phyloP scores from a whole-genome alignment of 2,888 invertebrate genomes.

The Antheraea assamensis region DNA sequence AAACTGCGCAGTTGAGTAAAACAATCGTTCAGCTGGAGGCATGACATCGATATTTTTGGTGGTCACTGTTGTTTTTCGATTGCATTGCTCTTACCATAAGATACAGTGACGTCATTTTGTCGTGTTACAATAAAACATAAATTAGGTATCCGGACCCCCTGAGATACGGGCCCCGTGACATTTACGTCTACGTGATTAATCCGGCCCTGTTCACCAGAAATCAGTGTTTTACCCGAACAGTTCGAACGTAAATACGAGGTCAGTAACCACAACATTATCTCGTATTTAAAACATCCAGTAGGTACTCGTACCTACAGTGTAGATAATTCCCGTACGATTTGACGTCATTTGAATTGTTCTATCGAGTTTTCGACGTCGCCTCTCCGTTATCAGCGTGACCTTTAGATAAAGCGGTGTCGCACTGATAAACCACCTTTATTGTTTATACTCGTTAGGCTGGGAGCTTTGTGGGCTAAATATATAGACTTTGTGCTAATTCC shows the following conservation, averaged over 20 bases:
- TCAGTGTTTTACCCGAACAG: background rate
- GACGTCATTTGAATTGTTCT: conserved; percentile 36
- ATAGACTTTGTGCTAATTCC: background rate
- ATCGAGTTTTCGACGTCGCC: conserved; percentile 29
- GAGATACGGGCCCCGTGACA: too few species aligned
- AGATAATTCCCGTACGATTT: conserved; percentile 22
- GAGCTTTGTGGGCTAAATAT: conserved; percentile 6
- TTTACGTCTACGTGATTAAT: too few species aligned
- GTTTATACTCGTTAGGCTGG: conserved; percentile 24
- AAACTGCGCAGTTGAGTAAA: too few species aligned
- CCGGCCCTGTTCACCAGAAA: too few species aligned
- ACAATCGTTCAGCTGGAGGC: too few species aligned
- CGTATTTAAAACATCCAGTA: conserved; percentile 17
- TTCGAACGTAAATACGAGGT: conserved; percentile 30
- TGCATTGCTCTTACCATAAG: too few species aligned
- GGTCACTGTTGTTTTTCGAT: too few species aligned
- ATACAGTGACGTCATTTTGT: too few species aligned
- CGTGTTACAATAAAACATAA: too few species aligned
- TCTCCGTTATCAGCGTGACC: conserved; percentile 28
- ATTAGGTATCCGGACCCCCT: too few species aligned
- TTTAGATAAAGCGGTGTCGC: conserved; percentile 29
- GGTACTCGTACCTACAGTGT: conserved; percentile 17
- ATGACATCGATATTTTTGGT: too few species aligned
- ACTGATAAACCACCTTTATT: conserved; percentile 46
- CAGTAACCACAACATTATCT: conserved; percentile 38